Evolutionary conservation across 2,113 vertebrate genomes (phyloP).

Genomic region (Isichthys henryi): DNA sequence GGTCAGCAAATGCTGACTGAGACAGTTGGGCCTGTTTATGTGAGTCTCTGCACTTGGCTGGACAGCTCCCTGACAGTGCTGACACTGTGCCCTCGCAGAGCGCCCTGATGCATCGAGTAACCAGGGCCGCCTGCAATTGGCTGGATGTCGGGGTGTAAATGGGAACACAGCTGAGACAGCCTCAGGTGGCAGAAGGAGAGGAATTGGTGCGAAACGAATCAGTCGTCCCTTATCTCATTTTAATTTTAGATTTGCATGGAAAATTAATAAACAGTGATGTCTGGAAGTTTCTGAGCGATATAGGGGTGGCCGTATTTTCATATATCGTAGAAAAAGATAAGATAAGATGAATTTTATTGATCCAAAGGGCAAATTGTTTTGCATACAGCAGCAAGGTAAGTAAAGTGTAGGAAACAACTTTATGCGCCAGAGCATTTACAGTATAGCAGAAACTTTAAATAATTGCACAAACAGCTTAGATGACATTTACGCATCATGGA

Average conservation of each 20-base stretch:
- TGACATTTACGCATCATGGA: neutral
- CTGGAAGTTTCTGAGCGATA: neutral
- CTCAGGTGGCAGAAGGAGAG: neutral
- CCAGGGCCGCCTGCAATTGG: neutral
- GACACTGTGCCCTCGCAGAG: neutral
- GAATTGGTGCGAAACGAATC: neutral
- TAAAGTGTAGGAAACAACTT: neutral
- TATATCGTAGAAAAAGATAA: neutral
- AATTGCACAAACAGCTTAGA: neutral
- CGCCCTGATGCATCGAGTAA: neutral
- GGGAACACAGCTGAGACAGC: neutral
- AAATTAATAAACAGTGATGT: neutral
- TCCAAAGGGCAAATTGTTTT: neutral
- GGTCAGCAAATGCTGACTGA: neutral
- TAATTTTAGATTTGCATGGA: neutral
- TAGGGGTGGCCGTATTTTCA: neutral
- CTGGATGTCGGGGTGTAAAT: neutral
- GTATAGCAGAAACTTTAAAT: neutral
- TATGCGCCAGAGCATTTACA: neutral
- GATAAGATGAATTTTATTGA: neutral
- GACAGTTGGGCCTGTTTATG: neutral
- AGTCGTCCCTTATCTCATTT: neutral
- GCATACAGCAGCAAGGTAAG: neutral
- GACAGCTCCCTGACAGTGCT: neutral
- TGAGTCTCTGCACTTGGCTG: neutral